Percentiles rank a stretch among this genome's conserved stretches.
phyloP scores from a whole-genome alignment of 2,113 vertebrate species.

The Anolis sagrei region DNA sequence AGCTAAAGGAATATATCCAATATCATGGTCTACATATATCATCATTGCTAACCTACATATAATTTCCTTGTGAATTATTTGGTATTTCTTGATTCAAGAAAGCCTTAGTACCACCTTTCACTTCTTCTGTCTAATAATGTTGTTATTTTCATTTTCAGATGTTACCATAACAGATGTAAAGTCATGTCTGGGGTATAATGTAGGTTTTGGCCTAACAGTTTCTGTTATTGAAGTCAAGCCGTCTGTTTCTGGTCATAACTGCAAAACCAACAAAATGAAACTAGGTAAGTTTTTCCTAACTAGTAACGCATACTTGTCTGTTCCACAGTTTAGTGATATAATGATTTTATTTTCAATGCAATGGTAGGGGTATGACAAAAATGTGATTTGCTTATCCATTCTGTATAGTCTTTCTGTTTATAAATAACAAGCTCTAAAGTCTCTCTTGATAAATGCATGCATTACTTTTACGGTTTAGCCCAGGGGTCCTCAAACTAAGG shows the following conservation, averaged over 20 bases:
- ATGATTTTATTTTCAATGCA: background rate
- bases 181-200: conserved; percentile 76
- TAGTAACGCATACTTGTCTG: background rate
- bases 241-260: fast-evolving
- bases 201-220: fast-evolving
- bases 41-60: background rate
- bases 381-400: background rate
- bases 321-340: too few relatives aligned
- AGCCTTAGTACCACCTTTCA: background rate
- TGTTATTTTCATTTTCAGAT: conserved; percentile 72
- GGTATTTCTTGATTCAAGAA: background rate
- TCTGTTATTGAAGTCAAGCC: fast-evolving
- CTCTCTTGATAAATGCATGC: background rate
- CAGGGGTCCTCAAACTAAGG: too few relatives aligned
- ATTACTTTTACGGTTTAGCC: too few relatives aligned
- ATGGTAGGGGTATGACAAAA: background rate
- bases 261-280: background rate
- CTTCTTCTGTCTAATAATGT: conserved; percentile 18
- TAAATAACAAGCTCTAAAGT: too few relatives aligned
- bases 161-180: conserved; percentile 73
- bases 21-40: too few relatives aligned
- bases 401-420: background rate
- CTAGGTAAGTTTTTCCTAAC: conserved; percentile 60
- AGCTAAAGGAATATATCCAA: too few relatives aligned
- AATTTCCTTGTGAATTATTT: background rate